Evolutionary conservation across 1,140 invertebrate species (phyloP).

Genomic region (Saxidomus purpurata): DNA sequence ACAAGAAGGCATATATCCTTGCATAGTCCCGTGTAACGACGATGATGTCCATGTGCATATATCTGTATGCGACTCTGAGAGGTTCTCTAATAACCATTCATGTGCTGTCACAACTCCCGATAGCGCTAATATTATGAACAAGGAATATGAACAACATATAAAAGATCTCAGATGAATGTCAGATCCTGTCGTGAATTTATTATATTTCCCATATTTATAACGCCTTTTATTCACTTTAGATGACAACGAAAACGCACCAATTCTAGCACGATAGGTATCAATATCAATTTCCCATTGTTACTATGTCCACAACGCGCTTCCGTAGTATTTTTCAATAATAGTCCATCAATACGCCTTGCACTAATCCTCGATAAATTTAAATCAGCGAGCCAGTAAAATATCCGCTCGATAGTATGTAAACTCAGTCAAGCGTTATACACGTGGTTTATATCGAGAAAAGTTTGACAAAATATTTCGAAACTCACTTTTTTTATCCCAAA

Average conservation of each 20-base stretch:
- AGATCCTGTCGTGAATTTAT: constrained; percentile 18
- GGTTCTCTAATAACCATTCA: neutral
- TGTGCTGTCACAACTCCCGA: neutral
- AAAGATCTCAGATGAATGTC: neutral
- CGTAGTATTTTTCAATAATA: neutral
- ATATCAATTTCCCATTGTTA: constrained; percentile 26
- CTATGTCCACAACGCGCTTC: neutral
- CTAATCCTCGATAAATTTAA: neutral
- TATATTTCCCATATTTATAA: constrained; percentile 18
- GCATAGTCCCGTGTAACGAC: constrained; percentile 18
- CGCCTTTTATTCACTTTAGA: neutral
- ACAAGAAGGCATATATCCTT: neutral
- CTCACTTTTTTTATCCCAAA: no score
- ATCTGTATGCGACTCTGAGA: neutral
- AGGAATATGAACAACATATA: neutral
- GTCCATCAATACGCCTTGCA: neutral
- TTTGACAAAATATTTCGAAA: no score
- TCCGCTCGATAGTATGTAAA: neutral
- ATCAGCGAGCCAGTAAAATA: neutral
- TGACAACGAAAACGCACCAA: constrained; percentile 13
- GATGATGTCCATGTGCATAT: constrained; percentile 17
- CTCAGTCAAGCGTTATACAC: neutral
- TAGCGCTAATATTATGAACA: constrained; percentile 5
- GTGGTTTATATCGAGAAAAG: no score
- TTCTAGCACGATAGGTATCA: neutral